These are phyloP conservation scores for Gavialis gangeticus DNA, from an alignment of 2,113 vertebrate species.

Conservation along the genomic window DNA sequence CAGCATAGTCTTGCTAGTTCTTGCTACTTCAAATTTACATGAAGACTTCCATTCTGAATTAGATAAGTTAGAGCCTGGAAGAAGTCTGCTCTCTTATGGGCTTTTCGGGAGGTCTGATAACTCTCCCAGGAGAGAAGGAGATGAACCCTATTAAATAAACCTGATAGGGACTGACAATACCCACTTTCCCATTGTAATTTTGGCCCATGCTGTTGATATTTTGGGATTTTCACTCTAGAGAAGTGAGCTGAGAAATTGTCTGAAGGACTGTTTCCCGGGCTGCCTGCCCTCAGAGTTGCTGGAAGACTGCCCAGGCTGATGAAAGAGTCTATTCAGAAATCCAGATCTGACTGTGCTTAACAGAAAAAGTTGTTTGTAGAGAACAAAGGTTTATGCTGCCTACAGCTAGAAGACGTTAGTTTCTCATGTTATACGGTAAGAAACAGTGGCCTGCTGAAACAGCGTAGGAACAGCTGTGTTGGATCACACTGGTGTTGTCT, in stretches of 20 bases:
- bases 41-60: not conserved
- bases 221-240: slow-evolving; percentile 62
- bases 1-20: not conserved
- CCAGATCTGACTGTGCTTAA: slow-evolving; percentile 31
- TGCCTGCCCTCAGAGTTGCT: slow-evolving; percentile 42
- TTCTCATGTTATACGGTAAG: not conserved
- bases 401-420: slow-evolving; percentile 30
- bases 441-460: slow-evolving; percentile 9
- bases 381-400: slow-evolving; percentile 28
- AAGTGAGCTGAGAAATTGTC: slow-evolving; percentile 51
- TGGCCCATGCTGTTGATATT: slow-evolving; percentile 15
- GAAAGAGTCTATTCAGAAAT: slow-evolving; percentile 46
- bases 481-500: not conserved
- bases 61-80: not conserved
- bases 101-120: slow-evolving; percentile 15
- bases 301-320: slow-evolving; percentile 23
- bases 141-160: slow-evolving; percentile 13
- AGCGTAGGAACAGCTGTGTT: not conserved
- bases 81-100: slow-evolving; percentile 3
- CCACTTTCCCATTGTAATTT: slow-evolving; percentile 56
- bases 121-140: slow-evolving; percentile 23
- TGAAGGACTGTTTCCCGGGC: slow-evolving; percentile 56
- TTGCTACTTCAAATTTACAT: not conserved
- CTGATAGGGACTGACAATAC: slow-evolving; percentile 38
- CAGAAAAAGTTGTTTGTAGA: slow-evolving; percentile 14